phyloP scores from a whole-genome alignment of 2,888 invertebrate genomes.

The Zeuzera pyrina region DNA sequence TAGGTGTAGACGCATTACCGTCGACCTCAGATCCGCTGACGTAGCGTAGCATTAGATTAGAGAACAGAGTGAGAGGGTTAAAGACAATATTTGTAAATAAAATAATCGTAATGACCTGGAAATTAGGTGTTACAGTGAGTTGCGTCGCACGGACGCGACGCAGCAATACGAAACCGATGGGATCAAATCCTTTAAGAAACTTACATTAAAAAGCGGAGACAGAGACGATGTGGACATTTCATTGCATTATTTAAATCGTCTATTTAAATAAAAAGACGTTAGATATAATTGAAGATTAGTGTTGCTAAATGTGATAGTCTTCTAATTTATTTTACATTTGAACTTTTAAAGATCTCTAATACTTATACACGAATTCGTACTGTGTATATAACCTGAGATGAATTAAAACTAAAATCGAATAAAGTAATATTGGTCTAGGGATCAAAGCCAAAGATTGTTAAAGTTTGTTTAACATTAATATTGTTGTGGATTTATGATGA shows the following conservation, averaged over 20 bases:
- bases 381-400: constrained; percentile 57
- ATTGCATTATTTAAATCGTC: constrained; percentile 56
- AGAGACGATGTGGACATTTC: constrained; percentile 53
- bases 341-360: constrained; percentile 54
- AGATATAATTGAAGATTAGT: constrained; percentile 61
- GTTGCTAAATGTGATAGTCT: constrained; percentile 72
- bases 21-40: constrained; percentile 62
- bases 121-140: constrained; percentile 57
- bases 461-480: constrained; percentile 71
- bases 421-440: constrained; percentile 81
- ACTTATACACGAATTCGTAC: constrained; percentile 43
- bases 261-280: constrained; percentile 67
- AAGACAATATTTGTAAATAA: constrained; percentile 75
- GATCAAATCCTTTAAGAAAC: constrained; percentile 74
- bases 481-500: constrained; percentile 70
- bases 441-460: constrained; percentile 90
- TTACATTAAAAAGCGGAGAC: constrained; percentile 61
- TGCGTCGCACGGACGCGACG: constrained; percentile 31
- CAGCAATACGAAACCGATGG: constrained; percentile 69
- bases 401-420: constrained; percentile 49
- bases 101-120: constrained; percentile 66
- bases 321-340: constrained; percentile 65
- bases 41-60: constrained; percentile 67
- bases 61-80: constrained; percentile 73
- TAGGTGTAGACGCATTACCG: constrained; percentile 57